Conservation (phyloP, 2,797 vertebrate species). For the Numenius phaeopus region DNA sequence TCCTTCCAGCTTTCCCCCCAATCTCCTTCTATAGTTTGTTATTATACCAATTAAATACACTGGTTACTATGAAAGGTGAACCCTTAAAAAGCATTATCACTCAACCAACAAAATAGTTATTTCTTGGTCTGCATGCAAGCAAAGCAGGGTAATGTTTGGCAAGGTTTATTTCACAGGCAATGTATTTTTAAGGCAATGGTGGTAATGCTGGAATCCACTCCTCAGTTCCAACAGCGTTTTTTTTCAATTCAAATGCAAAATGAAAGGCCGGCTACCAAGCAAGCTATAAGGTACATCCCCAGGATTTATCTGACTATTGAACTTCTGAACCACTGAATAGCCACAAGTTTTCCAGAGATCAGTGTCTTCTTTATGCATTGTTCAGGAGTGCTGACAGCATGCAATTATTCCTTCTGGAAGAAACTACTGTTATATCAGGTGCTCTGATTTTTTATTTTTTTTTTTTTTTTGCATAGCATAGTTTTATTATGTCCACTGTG, state of each 20-base stretch:
- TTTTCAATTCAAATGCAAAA: not conserved
- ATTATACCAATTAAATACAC: not conserved
- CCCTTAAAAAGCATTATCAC: not conserved
- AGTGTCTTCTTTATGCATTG: not conserved
- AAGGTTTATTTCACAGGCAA: not conserved
- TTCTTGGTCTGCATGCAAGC: not conserved
- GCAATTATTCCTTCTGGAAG: not conserved
- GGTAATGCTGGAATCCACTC: not conserved
- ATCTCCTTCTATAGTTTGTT: not conserved
- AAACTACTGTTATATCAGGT: not conserved
- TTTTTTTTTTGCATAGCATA: not conserved
- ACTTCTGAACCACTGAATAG: not conserved
- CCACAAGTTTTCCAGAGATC: not conserved
- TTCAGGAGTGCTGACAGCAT: not conserved
- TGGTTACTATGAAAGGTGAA: not conserved
- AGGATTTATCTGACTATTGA: not conserved
- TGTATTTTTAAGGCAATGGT: not conserved
- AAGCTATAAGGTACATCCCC: not conserved
- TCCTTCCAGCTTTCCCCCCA: not conserved
- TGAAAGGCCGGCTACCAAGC: not conserved
- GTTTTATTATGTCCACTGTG: constrained; percentile 3
- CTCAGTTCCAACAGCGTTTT: not conserved
- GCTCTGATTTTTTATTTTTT: not conserved
- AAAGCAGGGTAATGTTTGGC: not conserved
- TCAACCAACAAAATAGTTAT: not conserved